Conservation (phyloP, 2,888 invertebrate genomes). For the Heliothis peltigera region DNA sequence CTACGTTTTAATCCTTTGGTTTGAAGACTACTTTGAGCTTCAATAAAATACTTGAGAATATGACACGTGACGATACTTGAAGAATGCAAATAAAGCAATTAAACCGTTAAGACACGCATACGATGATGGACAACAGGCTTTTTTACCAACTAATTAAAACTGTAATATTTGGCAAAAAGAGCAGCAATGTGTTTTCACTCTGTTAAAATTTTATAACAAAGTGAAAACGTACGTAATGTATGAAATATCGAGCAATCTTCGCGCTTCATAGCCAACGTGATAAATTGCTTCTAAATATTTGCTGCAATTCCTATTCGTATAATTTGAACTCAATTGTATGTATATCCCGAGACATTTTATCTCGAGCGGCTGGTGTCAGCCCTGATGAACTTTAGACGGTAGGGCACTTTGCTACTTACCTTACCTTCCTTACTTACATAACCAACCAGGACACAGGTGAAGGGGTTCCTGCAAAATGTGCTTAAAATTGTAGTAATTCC, state of each 20-base stretch:
- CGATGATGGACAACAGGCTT: conserved; percentile 5
- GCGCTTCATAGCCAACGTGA: conserved; percentile 39
- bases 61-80: too few relatives aligned
- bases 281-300: conserved; percentile 41
- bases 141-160: neutral
- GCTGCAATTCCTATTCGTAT: conserved; percentile 20
- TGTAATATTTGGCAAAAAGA: conserved; percentile 9
- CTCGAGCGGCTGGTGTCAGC: too few relatives aligned
- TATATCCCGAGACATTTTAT: conserved; percentile 4
- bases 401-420: too few relatives aligned
- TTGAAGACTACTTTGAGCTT: conserved; percentile 20
- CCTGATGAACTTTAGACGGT: too few relatives aligned
- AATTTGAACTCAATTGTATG: conserved; percentile 3
- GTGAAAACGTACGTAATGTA: conserved; percentile 40
- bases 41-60: too few relatives aligned
- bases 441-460: too few relatives aligned
- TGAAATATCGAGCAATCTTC: conserved; percentile 48
- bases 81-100: conserved; percentile 10
- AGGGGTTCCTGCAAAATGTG: too few relatives aligned
- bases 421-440: too few relatives aligned
- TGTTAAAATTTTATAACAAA: conserved; percentile 31
- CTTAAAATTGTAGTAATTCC: too few relatives aligned
- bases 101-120: conserved; percentile 1
- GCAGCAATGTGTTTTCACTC: conserved; percentile 22
- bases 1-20: conserved; percentile 13